A percentile compares a stretch with the other conserved stretches of the same genome.
Conservation (phyloP, 2,888 invertebrate genomes). For the Pterostichus madidus region DNA sequence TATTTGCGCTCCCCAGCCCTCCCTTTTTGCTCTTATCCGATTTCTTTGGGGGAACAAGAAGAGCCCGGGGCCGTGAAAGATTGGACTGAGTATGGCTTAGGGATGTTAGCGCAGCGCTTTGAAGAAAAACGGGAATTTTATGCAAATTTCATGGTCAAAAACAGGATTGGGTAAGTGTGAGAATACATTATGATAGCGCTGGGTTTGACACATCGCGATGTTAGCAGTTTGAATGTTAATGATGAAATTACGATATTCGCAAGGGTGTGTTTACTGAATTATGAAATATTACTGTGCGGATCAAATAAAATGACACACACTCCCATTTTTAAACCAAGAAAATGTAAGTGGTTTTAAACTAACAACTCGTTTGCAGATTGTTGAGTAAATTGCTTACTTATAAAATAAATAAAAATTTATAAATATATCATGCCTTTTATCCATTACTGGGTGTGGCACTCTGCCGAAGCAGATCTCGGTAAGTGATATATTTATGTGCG, state of each 20-base stretch:
- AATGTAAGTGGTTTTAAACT: no score
- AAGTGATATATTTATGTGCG: no score
- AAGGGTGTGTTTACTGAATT: background rate
- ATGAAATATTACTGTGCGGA: no score
- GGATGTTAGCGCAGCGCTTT: constrained; percentile 50
- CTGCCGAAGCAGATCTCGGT: no score
- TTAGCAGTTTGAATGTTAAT: constrained; percentile 17
- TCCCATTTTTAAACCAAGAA: no score
- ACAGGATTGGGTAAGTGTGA: constrained; percentile 48
- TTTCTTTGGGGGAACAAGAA: constrained; percentile 51
- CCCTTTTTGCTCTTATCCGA: constrained; percentile 44
- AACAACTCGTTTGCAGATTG: no score
- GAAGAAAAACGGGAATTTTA: constrained; percentile 53
- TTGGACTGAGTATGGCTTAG: constrained; percentile 39
- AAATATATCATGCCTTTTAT: no score
- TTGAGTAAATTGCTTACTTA: no score
- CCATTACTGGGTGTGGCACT: no score
- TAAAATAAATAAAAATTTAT: no score
- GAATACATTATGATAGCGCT: constrained; percentile 42
- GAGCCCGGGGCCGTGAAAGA: constrained; percentile 41
- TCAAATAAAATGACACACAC: no score
- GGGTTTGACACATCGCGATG: constrained; percentile 36
- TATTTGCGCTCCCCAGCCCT: constrained; percentile 9
- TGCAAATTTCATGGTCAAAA: constrained; percentile 51
- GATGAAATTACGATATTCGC: background rate